Percentiles rank a stretch among this genome's conserved stretches.
phyloP scores from a whole-genome alignment of 1,140 invertebrate species.

The Solenopsis fugax region DNA sequence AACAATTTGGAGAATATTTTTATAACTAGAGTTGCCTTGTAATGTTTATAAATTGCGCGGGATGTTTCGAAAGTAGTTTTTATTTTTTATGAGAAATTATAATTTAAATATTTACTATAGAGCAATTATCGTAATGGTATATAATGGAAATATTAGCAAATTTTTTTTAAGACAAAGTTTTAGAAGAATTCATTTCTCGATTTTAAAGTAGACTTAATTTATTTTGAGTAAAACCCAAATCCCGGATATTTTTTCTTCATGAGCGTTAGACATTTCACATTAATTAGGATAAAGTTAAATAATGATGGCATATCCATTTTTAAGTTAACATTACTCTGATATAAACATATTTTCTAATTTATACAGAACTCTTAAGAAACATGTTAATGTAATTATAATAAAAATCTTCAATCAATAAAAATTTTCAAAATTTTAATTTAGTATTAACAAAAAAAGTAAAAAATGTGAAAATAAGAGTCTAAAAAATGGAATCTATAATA shows the following conservation, averaged over 20 bases:
- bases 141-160: background rate
- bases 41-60: background rate
- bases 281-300: no score
- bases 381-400: no score
- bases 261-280: background rate
- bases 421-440: no score
- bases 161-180: background rate
- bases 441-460: no score
- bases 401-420: no score
- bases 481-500: no score
- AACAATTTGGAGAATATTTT: constrained; percentile 31
- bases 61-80: background rate
- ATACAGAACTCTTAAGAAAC: no score
- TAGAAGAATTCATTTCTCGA: background rate
- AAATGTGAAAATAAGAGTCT: no score
- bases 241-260: background rate
- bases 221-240: background rate
- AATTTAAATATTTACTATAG: background rate
- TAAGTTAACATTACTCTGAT: no score
- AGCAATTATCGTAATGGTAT: background rate
- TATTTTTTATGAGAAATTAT: background rate
- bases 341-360: no score
- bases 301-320: no score
- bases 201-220: background rate
- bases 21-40: background rate